These are phyloP conservation scores for Eutolmus rufibarbis DNA, from an alignment of 2,888 invertebrate species.

Conservation along the genomic window DNA sequence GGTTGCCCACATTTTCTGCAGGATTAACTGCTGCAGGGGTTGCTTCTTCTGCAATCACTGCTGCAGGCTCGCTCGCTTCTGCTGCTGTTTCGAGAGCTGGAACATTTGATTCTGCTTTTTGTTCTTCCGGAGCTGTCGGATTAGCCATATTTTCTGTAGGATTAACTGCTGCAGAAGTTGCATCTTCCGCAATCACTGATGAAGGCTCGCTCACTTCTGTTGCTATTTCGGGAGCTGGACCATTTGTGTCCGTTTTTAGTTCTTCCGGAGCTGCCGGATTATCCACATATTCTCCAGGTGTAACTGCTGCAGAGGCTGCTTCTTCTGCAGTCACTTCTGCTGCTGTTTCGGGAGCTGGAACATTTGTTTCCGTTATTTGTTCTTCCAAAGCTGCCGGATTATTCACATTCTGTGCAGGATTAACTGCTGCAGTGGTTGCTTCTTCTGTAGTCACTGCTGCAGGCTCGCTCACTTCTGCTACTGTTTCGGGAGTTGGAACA, in stretches of 20 bases:
- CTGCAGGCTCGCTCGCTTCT: no score
- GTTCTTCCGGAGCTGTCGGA: neutral
- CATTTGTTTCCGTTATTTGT: no score
- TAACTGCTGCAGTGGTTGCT: no score
- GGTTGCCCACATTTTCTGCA: no score
- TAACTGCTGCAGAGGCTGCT: neutral
- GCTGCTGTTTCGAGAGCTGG: no score
- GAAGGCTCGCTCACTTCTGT: neutral
- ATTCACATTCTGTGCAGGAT: no score
- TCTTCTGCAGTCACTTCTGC: no score
- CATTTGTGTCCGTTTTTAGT: neutral
- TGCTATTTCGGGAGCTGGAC: neutral
- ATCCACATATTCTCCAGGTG: neutral
- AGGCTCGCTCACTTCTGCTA: neutral
- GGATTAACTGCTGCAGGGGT: no score
- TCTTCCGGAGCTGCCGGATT: neutral
- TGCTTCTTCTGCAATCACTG: no score
- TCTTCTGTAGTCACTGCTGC: no score
- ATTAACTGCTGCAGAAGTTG: neutral
- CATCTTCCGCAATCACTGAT: neutral
- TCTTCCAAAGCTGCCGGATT: no score
- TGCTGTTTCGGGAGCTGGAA: no score
- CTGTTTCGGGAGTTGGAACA: neutral
- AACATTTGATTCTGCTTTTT: neutral
- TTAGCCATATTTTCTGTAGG: neutral